Percentiles rank a stretch among this genome's conserved stretches.
Evolutionary conservation across 2,888 invertebrate species (phyloP).

Genomic region (Gastracanthus pulcherrimus): DNA sequence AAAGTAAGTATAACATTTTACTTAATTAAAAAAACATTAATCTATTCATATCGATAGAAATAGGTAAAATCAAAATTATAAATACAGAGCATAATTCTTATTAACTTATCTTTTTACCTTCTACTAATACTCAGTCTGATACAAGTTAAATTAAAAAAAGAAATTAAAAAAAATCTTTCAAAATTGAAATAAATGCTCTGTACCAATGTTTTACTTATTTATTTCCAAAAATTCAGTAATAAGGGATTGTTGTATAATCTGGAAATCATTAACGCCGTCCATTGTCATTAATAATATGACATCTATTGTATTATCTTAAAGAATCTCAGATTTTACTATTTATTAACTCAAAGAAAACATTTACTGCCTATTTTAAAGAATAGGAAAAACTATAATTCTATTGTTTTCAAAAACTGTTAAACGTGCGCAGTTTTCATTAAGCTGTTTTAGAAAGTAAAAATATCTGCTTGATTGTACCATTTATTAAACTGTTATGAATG

Average conservation of each 20-base stretch:
- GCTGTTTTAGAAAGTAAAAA: slow-evolving; percentile 12
- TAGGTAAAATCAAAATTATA: too few species aligned
- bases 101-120: too few species aligned
- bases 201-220: too few species aligned
- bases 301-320: neutral
- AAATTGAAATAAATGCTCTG: neutral
- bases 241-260: neutral
- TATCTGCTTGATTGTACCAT: slow-evolving; percentile 28
- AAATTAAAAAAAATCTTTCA: too few species aligned
- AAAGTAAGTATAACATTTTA: too few species aligned
- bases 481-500: slow-evolving; percentile 40
- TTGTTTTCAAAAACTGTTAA: too few species aligned
- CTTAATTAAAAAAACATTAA: too few species aligned
- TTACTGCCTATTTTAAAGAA: neutral
- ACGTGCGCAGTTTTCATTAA: neutral
- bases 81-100: too few species aligned
- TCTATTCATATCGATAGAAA: too few species aligned
- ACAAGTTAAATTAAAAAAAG: too few species aligned
- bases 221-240: neutral
- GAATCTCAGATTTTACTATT: slow-evolving; percentile 22
- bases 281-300: slow-evolving; percentile 15
- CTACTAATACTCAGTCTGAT: too few species aligned
- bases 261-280: slow-evolving; percentile 7
- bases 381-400: too few species aligned
- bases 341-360: slow-evolving; percentile 7